Evolutionary conservation across 2,888 invertebrate genomes (phyloP).

Genomic region (Dysmachus trigonus): DNA sequence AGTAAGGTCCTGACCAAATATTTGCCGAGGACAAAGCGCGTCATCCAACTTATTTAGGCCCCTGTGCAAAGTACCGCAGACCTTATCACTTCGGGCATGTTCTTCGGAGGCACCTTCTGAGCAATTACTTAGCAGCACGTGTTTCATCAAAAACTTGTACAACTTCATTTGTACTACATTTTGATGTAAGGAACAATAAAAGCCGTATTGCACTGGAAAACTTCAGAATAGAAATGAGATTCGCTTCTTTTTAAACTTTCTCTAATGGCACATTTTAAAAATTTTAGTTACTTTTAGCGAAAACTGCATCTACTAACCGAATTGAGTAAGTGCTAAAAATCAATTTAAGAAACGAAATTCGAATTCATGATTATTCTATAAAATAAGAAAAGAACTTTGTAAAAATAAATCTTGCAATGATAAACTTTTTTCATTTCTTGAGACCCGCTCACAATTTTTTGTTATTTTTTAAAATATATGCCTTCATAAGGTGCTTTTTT

Average conservation of each 20-base stretch:
- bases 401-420: no score
- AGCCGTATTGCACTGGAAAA: background rate
- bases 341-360: no score
- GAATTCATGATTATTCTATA: no score
- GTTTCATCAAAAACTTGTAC: background rate
- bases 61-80: background rate
- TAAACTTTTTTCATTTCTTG: no score
- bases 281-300: background rate
- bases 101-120: background rate
- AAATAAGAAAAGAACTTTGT: no score
- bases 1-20: background rate
- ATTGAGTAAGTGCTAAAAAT: no score
- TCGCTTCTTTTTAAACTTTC: background rate
- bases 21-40: background rate
- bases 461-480: no score
- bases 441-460: no score
- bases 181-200: background rate
- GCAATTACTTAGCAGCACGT: background rate
- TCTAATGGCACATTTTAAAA: background rate
- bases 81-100: background rate
- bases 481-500: no score
- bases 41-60: background rate
- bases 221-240: background rate
- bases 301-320: no score
- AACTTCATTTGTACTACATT: background rate